phyloP scores from a whole-genome alignment of 2,113 vertebrate species.

The Pomatorhinus ruficollis region DNA sequence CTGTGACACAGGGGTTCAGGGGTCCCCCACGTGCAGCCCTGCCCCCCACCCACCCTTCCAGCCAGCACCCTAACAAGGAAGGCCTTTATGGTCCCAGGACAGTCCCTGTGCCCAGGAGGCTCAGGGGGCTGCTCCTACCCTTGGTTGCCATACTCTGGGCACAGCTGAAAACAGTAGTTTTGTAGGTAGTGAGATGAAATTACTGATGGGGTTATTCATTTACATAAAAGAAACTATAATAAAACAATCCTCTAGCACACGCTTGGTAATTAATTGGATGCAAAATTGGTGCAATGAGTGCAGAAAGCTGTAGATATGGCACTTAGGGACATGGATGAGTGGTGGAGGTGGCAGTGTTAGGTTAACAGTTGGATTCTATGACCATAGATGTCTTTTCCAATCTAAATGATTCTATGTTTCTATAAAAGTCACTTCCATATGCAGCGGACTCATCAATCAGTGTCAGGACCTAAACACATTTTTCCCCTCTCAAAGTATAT shows the following conservation, averaged over 20 bases:
- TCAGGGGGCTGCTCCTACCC: neutral
- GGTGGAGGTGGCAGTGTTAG: neutral
- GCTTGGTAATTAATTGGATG: neutral
- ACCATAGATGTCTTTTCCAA: neutral
- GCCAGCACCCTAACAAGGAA: neutral
- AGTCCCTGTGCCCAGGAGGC: neutral
- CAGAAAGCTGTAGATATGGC: neutral
- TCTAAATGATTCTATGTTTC: neutral
- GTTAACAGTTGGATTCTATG: neutral
- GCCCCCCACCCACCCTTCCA: neutral
- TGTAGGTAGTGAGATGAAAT: neutral
- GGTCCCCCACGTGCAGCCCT: neutral
- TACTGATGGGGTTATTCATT: neutral
- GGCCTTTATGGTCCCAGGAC: neutral
- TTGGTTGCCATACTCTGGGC: neutral
- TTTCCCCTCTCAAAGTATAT: neutral
- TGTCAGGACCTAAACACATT: neutral
- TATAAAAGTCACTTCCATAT: neutral
- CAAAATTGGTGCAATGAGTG: neutral
- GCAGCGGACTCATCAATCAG: neutral
- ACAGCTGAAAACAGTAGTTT: neutral
- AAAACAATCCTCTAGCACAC: neutral
- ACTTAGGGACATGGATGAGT: neutral
- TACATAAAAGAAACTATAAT: neutral
- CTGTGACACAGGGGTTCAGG: fast-evolving